phyloP scores from a whole-genome alignment of 2,797 vertebrate genomes.

The Poeciliopsis gracilis region DNA sequence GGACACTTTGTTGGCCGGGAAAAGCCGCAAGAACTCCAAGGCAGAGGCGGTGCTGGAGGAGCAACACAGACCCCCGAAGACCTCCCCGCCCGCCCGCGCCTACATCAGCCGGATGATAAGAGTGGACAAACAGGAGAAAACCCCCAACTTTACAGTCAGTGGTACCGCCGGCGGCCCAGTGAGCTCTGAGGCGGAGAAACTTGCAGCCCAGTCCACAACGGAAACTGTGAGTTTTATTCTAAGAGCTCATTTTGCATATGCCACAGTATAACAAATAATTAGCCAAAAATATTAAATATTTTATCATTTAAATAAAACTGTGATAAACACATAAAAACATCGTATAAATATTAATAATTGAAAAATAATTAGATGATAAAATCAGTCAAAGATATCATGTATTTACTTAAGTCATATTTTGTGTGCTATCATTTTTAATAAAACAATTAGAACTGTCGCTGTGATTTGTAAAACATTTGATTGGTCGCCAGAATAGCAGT shows the following conservation, averaged over 20 bases:
- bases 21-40: slow-evolving; percentile 89
- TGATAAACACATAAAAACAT: not conserved
- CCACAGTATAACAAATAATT: not conserved
- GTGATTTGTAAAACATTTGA: not conserved
- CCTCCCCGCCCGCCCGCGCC: slow-evolving; percentile 73
- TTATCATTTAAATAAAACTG: not conserved
- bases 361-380: not conserved
- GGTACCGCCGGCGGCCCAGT: slow-evolving; percentile 25
- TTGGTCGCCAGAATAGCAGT: not conserved
- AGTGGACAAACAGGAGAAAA: slow-evolving; percentile 91
- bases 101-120: slow-evolving; percentile 93
- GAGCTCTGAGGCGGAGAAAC: slow-evolving; percentile 81
- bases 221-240: slow-evolving; percentile 75
- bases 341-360: not conserved
- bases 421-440: not conserved
- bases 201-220: slow-evolving; percentile 70
- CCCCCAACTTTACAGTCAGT: slow-evolving; percentile 71
- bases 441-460: not conserved
- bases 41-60: slow-evolving; percentile 78
- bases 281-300: not conserved
- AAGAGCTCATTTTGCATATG: not conserved
- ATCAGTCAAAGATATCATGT: not conserved
- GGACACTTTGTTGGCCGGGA: slow-evolving; percentile 85
- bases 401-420: not conserved
- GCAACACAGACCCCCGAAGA: slow-evolving; percentile 68